Evolutionary conservation across 2,113 vertebrate genomes (phyloP), one percentile per base, ranked within the genome.

Genomic region (Coptodon bakossiorum): DNA sequence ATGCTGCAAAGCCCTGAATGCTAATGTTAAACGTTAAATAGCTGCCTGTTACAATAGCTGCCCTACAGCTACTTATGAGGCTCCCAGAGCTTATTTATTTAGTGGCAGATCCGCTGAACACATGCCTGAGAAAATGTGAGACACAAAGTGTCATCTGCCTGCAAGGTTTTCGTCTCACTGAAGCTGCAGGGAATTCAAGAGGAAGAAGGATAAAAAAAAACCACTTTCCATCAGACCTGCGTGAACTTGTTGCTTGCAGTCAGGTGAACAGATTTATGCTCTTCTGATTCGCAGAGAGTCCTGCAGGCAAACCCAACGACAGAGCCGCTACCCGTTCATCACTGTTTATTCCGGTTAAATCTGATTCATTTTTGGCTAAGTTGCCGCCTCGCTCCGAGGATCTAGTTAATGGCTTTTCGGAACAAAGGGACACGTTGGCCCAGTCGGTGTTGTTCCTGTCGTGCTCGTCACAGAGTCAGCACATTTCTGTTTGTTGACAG

Each of bases 231-330:
- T 83, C 66, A 27, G 83, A 87, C 93, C 50, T 94, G 94, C 45
- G 38, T 22, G 54, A 90, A 91, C 93, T 57, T 93, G 95, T 89
- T 86, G 48, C 56, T 73, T 53, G 34, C 31, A 50, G n/a, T 52
- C 27, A 87, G 40, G 11, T 3, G 2, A 45, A 31, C 12, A 50
- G 54, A 91, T 87, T 83, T 7, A 89, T 78, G 82, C 38, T 3
- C 13, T 12, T 56, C 29, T 53, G 22, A 68, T 85, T 14, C 10
- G 11, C 9, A 40, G 22, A 50, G 43, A 76, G 1, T 78, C 71
- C 71, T 85, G 61, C 3, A 2, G 71, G 6, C 40, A 79, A 73
- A 34, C 19, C 9, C 43, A 40, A 48, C 1, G 14, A 50, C 24
- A 78, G 16, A 12, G 36, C 1, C 13, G 6, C 40, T 53, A 5